These are phyloP conservation scores for Sinocyclocheilus anshuiensis DNA, from an alignment of 2,113 vertebrate species.

Conservation along the genomic window DNA sequence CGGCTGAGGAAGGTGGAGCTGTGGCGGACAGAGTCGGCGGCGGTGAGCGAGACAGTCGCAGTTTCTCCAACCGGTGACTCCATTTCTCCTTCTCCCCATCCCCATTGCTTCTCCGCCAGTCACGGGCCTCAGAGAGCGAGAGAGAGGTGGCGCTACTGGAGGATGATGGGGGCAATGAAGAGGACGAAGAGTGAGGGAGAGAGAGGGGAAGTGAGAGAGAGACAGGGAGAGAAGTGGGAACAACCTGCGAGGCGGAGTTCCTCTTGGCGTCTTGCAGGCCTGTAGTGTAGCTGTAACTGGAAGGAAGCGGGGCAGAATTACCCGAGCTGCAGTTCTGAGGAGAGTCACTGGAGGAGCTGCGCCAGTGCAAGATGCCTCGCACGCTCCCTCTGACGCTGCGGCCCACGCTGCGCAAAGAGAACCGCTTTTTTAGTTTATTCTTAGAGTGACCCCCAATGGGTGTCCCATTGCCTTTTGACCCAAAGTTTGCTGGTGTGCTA, in stretches of 20 bases:
- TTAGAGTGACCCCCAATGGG: constrained; percentile 68
- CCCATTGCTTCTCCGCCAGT: constrained; percentile 75
- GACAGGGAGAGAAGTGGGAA: constrained; percentile 72
- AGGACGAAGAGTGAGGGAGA: constrained; percentile 77
- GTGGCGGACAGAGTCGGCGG: constrained; percentile 64
- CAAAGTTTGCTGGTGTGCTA: constrained; percentile 53
- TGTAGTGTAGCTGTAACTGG: constrained; percentile 86
- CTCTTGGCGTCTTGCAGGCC: constrained; percentile 73
- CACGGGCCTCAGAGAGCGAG: constrained; percentile 68
- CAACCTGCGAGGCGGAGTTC: constrained; percentile 69
- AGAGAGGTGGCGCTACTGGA: constrained; percentile 77
- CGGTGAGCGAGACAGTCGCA: constrained; percentile 78
- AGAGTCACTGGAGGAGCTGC: constrained; percentile 77
- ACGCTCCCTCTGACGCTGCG: constrained; percentile 88
- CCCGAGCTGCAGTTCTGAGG: constrained; percentile 63
- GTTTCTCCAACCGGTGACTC: constrained; percentile 87
- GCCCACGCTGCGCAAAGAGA: constrained; percentile 86
- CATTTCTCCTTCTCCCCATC: constrained; percentile 85
- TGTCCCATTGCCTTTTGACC: constrained; percentile 63
- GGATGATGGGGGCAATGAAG: constrained; percentile 74
- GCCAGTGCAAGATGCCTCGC: constrained; percentile 89
- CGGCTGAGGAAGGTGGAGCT: neutral
- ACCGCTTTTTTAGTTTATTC: constrained; percentile 89
- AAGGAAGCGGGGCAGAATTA: constrained; percentile 61
- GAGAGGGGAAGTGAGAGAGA: constrained; percentile 77